These are phyloP conservation scores for Lagorchestes hirsutus DNA, from an alignment of 2,797 vertebrate genomes.

Conservation along the genomic window DNA sequence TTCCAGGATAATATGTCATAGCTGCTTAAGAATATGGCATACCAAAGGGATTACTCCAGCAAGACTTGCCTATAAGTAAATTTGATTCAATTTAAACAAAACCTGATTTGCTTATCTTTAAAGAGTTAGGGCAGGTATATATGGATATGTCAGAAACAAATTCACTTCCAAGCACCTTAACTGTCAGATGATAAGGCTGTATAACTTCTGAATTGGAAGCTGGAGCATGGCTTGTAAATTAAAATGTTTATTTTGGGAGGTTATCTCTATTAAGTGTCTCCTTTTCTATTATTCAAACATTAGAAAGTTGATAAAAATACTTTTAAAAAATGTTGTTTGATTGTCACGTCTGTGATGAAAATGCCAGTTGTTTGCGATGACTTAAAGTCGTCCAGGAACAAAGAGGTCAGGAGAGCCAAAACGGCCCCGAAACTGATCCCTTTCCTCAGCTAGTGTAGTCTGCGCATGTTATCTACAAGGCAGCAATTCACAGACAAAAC, in stretches of 20 bases:
- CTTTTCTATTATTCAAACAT: conserved; percentile 15
- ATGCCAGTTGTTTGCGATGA: conserved; percentile 60
- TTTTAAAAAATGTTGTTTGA: conserved; percentile 6
- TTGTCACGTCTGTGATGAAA: conserved; percentile 15
- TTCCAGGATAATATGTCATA: conserved; percentile 29
- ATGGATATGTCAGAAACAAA: conserved; percentile 15
- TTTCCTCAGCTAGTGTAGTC: conserved; percentile 66
- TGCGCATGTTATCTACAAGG: conserved; percentile 44
- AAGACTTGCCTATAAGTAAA: conserved; percentile 36
- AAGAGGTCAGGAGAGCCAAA: conserved; percentile 68
- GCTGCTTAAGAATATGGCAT: conserved; percentile 51
- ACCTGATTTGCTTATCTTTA: conserved; percentile 17
- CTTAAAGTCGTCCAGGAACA: conserved; percentile 70
- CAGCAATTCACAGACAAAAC: conserved; percentile 74
- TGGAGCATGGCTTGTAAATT: conserved; percentile 8
- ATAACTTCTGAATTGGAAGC: background rate
- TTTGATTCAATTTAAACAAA: background rate
- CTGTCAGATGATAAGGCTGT: background rate
- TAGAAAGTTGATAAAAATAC: conserved; percentile 5
- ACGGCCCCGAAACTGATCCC: conserved; percentile 72
- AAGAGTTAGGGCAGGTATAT: background rate
- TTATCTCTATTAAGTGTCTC: conserved; percentile 26
- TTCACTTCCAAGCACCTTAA: background rate
- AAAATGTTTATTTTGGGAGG: conserved; percentile 25
- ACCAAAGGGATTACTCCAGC: background rate